Base-by-base conservation (phyloP, 2,113 vertebrate genomes). In the Oncorhynchus keta region DNA sequence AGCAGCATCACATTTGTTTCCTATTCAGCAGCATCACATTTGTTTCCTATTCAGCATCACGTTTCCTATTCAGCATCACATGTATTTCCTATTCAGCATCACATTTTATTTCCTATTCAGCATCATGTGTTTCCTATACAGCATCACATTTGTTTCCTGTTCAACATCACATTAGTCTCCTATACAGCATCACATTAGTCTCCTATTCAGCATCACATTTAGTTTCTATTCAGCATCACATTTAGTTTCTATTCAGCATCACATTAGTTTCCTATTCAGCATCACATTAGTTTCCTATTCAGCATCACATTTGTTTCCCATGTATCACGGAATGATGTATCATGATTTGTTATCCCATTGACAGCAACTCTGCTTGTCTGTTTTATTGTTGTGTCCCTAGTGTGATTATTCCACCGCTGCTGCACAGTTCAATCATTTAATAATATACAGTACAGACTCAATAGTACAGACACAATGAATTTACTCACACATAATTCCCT, bases 361-460 rank as follows among this genome's bases (percentile, higher is more conserved):
- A 84, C 64, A 82, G n/a, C 76, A 45, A 71, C 67, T 75, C 69
- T 69, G 77, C 82, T 45, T 45, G 39, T 45, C 75, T 85, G 61
- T 59, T 72, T 75, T 72, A 81, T 74, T 64, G 73, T 62, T 32
- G 30, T 78, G 26, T 78, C 76, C 75, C 12, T 65, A 65, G 64
- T 76, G 28, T 78, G 78, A 87, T 87, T 82, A 80, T 55, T 73
- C 77, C 77, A 81, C 79, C 81, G 67, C 75, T 69, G 26, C 59
- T 0, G 0, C 61, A 68, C 35, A 62, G 79, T 79, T 86, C 80
- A 80, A 75, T 78, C 82, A 85, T 86, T 82, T 85, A 77, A 82
- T 87, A 75, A 72, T 73, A 26, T 11, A 30, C 12, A 24, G 14
- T 9, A 30, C 9, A 32, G 18, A 48, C 12, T 71, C 22, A 69